These are phyloP conservation scores for Microplitis manilae DNA, from an alignment of 2,888 invertebrate genomes.

Conservation along the genomic window DNA sequence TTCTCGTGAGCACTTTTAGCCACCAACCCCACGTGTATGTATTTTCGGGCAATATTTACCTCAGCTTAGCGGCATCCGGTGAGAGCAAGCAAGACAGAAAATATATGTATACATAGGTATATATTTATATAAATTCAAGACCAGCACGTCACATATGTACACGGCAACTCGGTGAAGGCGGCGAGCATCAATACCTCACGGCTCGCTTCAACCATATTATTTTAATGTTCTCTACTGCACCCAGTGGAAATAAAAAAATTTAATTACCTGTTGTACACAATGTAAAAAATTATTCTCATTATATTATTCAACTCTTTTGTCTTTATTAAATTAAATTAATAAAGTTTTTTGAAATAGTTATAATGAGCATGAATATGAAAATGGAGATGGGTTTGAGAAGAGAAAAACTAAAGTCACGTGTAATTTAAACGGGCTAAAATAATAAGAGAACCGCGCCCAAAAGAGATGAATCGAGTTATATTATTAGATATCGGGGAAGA, in stretches of 20 bases:
- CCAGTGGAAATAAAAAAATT: neutral
- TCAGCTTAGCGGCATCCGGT: conserved; percentile 46
- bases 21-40: conserved; percentile 27
- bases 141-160: neutral
- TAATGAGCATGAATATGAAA: too few species aligned
- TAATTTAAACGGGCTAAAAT: neutral
- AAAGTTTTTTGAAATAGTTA: too few species aligned
- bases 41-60: conserved; percentile 50
- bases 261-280: neutral
- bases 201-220: neutral
- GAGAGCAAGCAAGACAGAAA: neutral
- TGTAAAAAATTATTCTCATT: neutral
- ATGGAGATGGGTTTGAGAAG: too few species aligned
- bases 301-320: neutral
- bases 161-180: neutral
- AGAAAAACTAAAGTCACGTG: too few species aligned
- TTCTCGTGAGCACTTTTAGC: conserved; percentile 6
- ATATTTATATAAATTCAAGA: neutral
- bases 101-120: neutral
- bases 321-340: neutral
- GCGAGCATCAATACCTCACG: neutral
- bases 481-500: conserved; percentile 37
- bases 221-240: neutral
- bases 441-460: neutral
- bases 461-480: conserved; percentile 33